These are phyloP conservation scores for Acleris sparsana DNA, from an alignment of 2,888 invertebrate genomes.

Conservation along the genomic window DNA sequence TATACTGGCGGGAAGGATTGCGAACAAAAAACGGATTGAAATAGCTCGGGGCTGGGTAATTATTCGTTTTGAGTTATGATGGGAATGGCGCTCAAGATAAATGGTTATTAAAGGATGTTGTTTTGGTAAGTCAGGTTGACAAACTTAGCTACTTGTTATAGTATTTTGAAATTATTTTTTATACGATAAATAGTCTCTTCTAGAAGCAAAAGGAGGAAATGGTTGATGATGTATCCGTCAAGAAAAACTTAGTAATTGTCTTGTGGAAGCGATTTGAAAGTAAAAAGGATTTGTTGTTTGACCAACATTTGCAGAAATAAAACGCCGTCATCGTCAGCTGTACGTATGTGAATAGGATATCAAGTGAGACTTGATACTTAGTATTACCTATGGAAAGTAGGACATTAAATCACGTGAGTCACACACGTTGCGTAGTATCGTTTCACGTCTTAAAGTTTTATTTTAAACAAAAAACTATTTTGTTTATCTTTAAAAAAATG, in stretches of 20 bases:
- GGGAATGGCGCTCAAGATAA: constrained; percentile 16
- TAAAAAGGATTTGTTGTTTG: not conserved
- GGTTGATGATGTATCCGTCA: too few relatives aligned
- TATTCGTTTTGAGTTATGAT: constrained; percentile 28
- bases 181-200: too few relatives aligned
- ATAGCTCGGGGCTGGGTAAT: constrained; percentile 20
- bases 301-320: not conserved
- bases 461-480: too few relatives aligned
- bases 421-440: constrained; percentile 39
- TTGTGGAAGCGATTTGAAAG: too few relatives aligned
- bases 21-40: constrained; percentile 33
- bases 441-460: not conserved
- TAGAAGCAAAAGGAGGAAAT: too few relatives aligned
- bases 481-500: too few relatives aligned
- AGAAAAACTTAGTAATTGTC: too few relatives aligned
- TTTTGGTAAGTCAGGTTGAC: not conserved
- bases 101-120: not conserved
- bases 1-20: constrained; percentile 19
- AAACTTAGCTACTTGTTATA: too few relatives aligned
- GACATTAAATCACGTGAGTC: constrained; percentile 47
- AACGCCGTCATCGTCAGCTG: not conserved
- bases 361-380: constrained; percentile 8
- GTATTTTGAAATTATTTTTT: too few relatives aligned
- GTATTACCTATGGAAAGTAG: constrained; percentile 23
- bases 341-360: constrained; percentile 36